Evolutionary conservation across 2,797 vertebrate species (phyloP).

Genomic region (Odontamblyopus rebecca): DNA sequence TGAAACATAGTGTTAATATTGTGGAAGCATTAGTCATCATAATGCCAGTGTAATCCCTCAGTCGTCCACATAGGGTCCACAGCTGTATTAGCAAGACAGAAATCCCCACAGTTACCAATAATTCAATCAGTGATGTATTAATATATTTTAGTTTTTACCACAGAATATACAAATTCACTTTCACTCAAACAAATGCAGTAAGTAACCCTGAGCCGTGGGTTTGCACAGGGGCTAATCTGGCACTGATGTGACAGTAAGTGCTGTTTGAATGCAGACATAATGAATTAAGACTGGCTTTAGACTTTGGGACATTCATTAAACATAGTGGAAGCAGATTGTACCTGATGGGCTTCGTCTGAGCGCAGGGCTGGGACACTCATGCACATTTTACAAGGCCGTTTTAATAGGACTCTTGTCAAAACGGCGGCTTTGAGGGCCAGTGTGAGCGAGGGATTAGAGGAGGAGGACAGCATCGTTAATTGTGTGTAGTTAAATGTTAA

Average conservation of each 20-base stretch:
- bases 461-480: constrained; percentile 51
- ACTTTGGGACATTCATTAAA: constrained; percentile 36
- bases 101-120: too few relatives aligned
- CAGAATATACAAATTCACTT: too few relatives aligned
- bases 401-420: constrained; percentile 53
- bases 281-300: constrained; percentile 59
- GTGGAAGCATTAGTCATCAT: too few relatives aligned
- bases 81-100: too few relatives aligned
- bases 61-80: too few relatives aligned
- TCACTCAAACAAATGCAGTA: too few relatives aligned
- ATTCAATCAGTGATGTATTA: too few relatives aligned
- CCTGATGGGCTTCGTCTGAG: constrained; percentile 38
- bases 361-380: constrained; percentile 30
- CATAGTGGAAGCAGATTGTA: constrained; percentile 25
- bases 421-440: constrained; percentile 28
- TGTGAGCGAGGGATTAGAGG: constrained; percentile 63
- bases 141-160: too few relatives aligned
- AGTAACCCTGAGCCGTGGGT: not conserved
- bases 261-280: constrained; percentile 46
- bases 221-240: not conserved
- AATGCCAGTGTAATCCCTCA: too few relatives aligned
- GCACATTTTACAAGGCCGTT: constrained; percentile 51
- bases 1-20: too few relatives aligned
- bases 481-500: constrained; percentile 69
- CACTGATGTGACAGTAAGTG: constrained; percentile 43